Evolutionary conservation across 1,140 invertebrate species (phyloP), one percentile per base, ranked within the genome.

Genomic region (Diploscapter pachys): DNA sequence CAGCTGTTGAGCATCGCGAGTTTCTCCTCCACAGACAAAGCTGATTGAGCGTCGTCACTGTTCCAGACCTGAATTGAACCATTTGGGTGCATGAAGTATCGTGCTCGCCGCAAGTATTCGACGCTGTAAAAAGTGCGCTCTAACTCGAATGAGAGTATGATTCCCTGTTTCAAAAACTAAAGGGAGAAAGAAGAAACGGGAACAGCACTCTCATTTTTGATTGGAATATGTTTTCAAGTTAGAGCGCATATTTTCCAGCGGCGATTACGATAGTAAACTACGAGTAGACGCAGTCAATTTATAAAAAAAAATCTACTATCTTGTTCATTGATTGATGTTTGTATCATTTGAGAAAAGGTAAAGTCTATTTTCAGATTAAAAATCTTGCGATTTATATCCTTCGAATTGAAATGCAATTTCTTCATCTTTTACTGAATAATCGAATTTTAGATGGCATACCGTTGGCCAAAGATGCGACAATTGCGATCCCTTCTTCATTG

Each of bases 401-500:
- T 68, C 5, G 53, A 2, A 65, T 8, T 5, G 66, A 52, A 52
- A 68, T 13, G 63, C 13, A 64, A 68, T 31, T 31, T 31, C 31
- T 31, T 31, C 31, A 31, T 31, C 31, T 1, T 31, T 31, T 31
- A 31, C 31, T 31, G 31, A 31, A 31, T 31, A 31, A 31, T 31
- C 31, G 31, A 31, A 31, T 31, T 31, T 31, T 31, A 31, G 31
- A 31, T 31, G 31, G 31, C 66, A 31, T 68, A 68, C 66, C 13
- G 53, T 68, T 8, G 66, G 66, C 66, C 66, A 68, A 11, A 68
- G 66, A 68, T 48, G 53, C 66, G 11, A 55, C 48, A 68, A 31
- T 48, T 68, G 66, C 5, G 66, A 68, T n/a, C 66, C 56, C 52
- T 68, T 68, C 9, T 54, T 50, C 50, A 55, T 52, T 9, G 51